Evolutionary conservation across 1,140 invertebrate genomes (phyloP), one percentile per base, ranked within the genome.

Genomic region (Atta cephalotes): DNA sequence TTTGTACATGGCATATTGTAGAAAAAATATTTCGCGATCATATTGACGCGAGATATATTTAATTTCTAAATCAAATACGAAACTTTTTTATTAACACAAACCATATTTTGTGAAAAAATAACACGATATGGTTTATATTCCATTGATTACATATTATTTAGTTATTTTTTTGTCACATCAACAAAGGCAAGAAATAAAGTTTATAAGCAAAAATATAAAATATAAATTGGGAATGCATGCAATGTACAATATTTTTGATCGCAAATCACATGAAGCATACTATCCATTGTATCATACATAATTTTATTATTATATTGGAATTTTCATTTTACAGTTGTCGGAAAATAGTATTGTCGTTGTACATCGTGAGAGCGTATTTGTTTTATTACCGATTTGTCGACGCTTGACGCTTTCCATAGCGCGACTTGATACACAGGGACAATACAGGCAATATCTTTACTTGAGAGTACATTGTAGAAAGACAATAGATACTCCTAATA

Each of bases 1-100:
- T 89, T 90, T 90, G 88, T 89, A 89, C 80, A 76, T 49, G 56
- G 70, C 70, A 84, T 84, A 84, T 84, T 74, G 80, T 84, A 84
- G 70, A 81, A 81, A 79, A 81, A 84, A 84, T 45, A 84, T 63
- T 62, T 45, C 49, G 60, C 80, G 56, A 45, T 39, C 68, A 21
- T 35, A 63, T 68, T 68, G 80, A 72, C 68, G 39, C 35, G 18
- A 16, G 14, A 49, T 74, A 49, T 74, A 62, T 74, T 74, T 49
- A 51, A 84, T 84, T 84, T 84, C 45, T 18, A 35, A 84, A 49
- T 74, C 28, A 49, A 62, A 74, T 62, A 72, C 28, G 10, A 82
- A 60, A 74, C 31, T 74, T 31, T 74, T 58, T 58, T 63, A 62
- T 60, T 62, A 82, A 62, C 39, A 5, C 56, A 35, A 80, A 25